These are phyloP conservation scores for Hipparchia sbordonii DNA, from an alignment of 2,888 invertebrate genomes.

Conservation along the genomic window DNA sequence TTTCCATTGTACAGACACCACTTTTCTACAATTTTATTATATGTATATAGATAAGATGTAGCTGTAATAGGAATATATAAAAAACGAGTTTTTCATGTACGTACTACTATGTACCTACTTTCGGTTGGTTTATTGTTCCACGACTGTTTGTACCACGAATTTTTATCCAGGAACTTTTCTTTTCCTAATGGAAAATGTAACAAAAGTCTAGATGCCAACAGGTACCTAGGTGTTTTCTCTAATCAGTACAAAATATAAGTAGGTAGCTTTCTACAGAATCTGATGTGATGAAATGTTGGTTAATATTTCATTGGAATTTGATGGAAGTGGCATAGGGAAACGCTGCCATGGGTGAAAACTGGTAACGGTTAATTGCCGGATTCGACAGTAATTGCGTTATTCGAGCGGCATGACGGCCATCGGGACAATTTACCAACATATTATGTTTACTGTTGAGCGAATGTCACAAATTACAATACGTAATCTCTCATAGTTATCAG, in stretches of 20 bases:
- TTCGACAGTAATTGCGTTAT: conserved; percentile 60
- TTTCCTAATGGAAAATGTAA: no score
- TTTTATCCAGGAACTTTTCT: no score
- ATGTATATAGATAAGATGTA: no score
- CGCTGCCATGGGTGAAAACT: conserved; percentile 4
- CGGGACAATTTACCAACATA: conserved; percentile 45
- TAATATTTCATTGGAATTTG: not conserved
- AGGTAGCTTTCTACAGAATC: not conserved
- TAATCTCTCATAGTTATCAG: not conserved
- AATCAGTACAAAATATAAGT: not conserved
- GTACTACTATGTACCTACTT: no score
- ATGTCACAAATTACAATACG: not conserved
- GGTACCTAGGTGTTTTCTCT: no score
- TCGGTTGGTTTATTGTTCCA: no score
- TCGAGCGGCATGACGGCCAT: conserved; percentile 46
- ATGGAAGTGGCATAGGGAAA: not conserved
- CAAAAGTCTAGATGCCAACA: no score
- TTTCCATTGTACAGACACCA: no score
- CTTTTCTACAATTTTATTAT: no score
- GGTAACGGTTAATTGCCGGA: conserved; percentile 41
- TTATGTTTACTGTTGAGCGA: conserved; percentile 5
- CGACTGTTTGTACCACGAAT: no score
- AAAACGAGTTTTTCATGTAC: no score
- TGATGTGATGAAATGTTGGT: not conserved
- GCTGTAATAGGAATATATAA: no score